Base-by-base conservation (phyloP, 2,797 vertebrate species). In the Cottoperca gobio region DNA sequence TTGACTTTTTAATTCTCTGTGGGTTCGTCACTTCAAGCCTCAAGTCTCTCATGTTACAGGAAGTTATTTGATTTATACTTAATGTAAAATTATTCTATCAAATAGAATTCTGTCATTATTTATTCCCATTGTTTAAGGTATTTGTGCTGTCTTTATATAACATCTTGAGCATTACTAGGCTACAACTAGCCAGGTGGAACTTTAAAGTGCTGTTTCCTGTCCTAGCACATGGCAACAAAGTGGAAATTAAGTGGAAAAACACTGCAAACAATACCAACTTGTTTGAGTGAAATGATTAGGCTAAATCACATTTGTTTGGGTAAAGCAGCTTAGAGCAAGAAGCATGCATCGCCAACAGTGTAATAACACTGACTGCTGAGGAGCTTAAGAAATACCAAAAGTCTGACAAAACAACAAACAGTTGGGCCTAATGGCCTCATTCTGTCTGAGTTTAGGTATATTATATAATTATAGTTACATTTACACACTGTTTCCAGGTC, bases 261-360 rank as follows among this genome's bases (percentile, higher is more conserved):
- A 85, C 82, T 26, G n/a, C 50, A 87, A 93, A 95, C 94, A 95
- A 94, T 94, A 89, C 92, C 76, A 81, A 87, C 91, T 93, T 67
- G 94, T 95, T 86, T 90, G 85, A 90, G 91, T 85, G 91, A 90
- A 93, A 94, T 91, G 86, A 93, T 94, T 92, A 93, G 86, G 83
- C 89, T 90, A 92, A 93, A 94, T 93, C 92, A 93, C 92, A 90
- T 92, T 94, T 93, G 86, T 89, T 90, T 90, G 90, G 88, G 86
- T 84, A 94, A 95, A 95, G 93, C 91, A 84, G 91, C 93, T 95
- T 95, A 94, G 67, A 81, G 76, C 85, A 42, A 85, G 91, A 88
- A 86, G 87, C 88, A 81, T 91, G 91, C 84, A 83, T 86, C 43
- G 73, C 81, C 84, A 89, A 74, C 81, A 79, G 89, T 74, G 64